A percentile compares a stretch with the other conserved stretches of the same genome.
Evolutionary conservation across 2,888 invertebrate genomes (phyloP).

Genomic region (Caenorhabditis zanzibari): DNA sequence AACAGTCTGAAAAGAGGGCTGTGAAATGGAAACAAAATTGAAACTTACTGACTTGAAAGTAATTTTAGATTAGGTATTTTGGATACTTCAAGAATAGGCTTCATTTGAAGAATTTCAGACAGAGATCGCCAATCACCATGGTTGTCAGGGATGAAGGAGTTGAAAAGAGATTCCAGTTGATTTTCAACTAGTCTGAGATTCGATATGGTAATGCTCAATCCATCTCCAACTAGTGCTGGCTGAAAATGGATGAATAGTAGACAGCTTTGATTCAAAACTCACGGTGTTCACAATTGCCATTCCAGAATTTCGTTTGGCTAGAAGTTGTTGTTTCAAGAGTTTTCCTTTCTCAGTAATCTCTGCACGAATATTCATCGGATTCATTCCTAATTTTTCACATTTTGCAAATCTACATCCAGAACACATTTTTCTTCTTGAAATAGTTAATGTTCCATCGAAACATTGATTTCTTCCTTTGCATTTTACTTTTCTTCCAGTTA

Average conservation of each 20-base stretch:
- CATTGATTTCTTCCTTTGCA: conserved; percentile 37
- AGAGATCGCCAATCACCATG: conserved; percentile 17
- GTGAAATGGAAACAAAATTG: background rate
- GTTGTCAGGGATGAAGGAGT: background rate
- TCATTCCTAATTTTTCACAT: conserved; percentile 54
- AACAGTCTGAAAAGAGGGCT: conserved; percentile 1
- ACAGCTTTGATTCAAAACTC: background rate
- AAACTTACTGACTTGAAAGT: background rate
- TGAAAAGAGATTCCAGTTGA: conserved; percentile 5
- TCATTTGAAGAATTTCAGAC: background rate
- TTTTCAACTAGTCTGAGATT: conserved; percentile 15
- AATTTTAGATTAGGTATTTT: conserved; percentile 4
- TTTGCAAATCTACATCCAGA: conserved; percentile 39
- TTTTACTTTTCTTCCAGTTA: conserved; percentile 31
- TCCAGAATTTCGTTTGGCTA: background rate
- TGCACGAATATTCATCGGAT: conserved; percentile 37
- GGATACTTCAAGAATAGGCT: background rate
- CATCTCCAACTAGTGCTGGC: background rate
- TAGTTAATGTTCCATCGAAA: conserved; percentile 2
- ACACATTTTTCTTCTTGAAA: background rate
- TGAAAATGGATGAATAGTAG: background rate
- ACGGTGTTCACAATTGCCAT: background rate
- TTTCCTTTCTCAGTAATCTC: conserved; percentile 27
- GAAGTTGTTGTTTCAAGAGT: conserved; percentile 13
- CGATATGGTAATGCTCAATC: background rate